Base-by-base conservation (phyloP, 2,888 invertebrate species). In the Mimas tiliae region DNA sequence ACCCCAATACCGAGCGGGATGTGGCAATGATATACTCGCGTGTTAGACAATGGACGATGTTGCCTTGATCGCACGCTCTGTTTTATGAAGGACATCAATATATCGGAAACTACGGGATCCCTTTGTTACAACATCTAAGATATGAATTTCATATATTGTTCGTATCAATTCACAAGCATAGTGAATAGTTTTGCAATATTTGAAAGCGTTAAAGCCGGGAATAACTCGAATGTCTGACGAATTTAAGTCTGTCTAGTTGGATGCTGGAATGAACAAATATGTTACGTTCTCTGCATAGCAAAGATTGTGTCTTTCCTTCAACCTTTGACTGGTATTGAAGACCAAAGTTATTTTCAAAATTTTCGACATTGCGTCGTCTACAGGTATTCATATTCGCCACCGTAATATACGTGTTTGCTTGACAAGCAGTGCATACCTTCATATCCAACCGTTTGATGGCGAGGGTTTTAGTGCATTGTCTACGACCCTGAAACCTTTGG, bases 11-110 rank as follows among this genome's bases (percentile, higher is more conserved):
- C 71, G 73, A 72, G 68, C 68, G 76, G 76, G 78, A 53, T 68
- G 69, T 77, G 82, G 80, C 82, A 84, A 82, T 85, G 85, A 82
- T 83, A 83, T 81, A 83, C 80, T 84, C 83, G 80, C 83, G 86
- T 85, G 85, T 83, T 81, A 84, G 83, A 84, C 82, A 78, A 77
- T 77, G 81, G 82, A 82, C 81, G 81, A 80, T 79, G 82, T 84
- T 79, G 74, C 83, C 83, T 82, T 85, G 84, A 84, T 85, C 82
- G 79, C 73, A 74, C 74, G 73, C 75, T 78, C 74, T 82, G 74
- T 80, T 83, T 84, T 82, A 83, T 83, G 78, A 82, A 77, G 73
- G 78, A 76, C 72, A 77, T 67, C 63, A 63, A 67, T 67, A 38
- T 27, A 65, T 67, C 55, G 55, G 38, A 58, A 42, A 58, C 19